Evolutionary conservation across 2,888 invertebrate species (phyloP).

Genomic region (Vandiemenella viatica): DNA sequence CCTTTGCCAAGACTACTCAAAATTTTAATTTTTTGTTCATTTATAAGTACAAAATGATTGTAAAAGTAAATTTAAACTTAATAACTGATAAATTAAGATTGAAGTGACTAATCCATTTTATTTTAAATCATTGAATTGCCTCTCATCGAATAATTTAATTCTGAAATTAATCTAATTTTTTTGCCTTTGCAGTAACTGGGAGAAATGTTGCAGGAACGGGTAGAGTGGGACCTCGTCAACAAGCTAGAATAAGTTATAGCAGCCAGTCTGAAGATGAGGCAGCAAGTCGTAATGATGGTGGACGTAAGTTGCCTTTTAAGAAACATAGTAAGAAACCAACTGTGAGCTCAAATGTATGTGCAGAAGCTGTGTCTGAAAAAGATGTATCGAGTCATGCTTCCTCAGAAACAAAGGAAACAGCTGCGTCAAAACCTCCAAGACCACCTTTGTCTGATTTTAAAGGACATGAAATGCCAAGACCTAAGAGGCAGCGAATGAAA

Average conservation of each 20-base stretch:
- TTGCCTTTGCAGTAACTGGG: slow-evolving; percentile 26
- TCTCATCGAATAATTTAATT: too few species aligned
- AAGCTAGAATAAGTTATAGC: slow-evolving; percentile 8
- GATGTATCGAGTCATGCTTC: too few species aligned
- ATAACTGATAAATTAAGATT: too few species aligned
- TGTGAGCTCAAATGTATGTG: neutral
- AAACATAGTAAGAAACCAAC: neutral
- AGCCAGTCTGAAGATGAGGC: slow-evolving; percentile 10
- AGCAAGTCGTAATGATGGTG: neutral
- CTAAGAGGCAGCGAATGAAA: neutral
- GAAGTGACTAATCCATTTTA: too few species aligned
- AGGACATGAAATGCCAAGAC: neutral
- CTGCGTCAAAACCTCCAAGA: slow-evolving; percentile 3
- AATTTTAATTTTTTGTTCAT: too few species aligned
- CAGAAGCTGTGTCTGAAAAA: neutral
- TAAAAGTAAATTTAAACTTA: too few species aligned
- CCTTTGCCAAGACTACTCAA: too few species aligned
- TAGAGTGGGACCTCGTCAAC: slow-evolving; percentile 29
- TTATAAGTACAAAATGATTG: too few species aligned
- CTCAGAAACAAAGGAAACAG: neutral
- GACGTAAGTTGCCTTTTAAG: too few species aligned
- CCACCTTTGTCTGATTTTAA: neutral
- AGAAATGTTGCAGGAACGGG: slow-evolving; percentile 29
- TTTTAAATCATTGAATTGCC: too few species aligned
- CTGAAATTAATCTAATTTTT: too few species aligned